Evolutionary conservation across 2,113 vertebrate species (phyloP), one percentile per base, ranked within the genome.

Genomic region (Paralichthys olivaceus): DNA sequence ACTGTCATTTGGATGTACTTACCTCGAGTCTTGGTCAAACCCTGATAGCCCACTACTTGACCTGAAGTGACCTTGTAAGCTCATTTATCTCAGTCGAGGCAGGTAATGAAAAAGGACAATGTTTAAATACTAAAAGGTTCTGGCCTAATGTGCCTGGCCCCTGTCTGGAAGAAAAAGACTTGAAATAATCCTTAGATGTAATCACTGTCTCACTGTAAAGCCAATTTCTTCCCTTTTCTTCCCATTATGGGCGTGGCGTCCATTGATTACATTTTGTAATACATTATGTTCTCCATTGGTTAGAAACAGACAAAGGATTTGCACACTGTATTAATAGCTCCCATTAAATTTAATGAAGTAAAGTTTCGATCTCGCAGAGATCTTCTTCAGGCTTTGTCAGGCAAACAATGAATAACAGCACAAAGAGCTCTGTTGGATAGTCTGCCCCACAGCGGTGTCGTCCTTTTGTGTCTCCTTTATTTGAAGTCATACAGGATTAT

Each of bases 271-370:
- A 75, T 81, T 81, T 83, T 74, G 79, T 80, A 67, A 75, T 65
- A 81, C 75, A 85, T 81, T 83, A 72, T 69, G 77, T 55, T 83
- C 81, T 75, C 79, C 77, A 34, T 63, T 79, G 70, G 78, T 75
- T 66, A 64, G 79, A 83, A 66, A 62, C 81, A 73, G 81, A 89
- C 81, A 90, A 88, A 89, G 79, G 68, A 72, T 79, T 86, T 72
- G 77, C 77, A 45, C 70, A 62, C 61, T 77, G 66, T 86, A 90
- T 85, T 87, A 89, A 84, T 77, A 73, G 86, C 75, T 58, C 51
- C 72, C 65, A 86, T 92, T 89, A 90, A 84, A 87, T 84, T 75
- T 84, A 85, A 89, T 89, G 80, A 84, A 87, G 81, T 79, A 69
- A 77, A 20, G 63, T 78, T 87, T 87, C 78, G 26, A 84, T 84